Conservation (phyloP, 2,797 vertebrate species). For the Cygnus olor region DNA sequence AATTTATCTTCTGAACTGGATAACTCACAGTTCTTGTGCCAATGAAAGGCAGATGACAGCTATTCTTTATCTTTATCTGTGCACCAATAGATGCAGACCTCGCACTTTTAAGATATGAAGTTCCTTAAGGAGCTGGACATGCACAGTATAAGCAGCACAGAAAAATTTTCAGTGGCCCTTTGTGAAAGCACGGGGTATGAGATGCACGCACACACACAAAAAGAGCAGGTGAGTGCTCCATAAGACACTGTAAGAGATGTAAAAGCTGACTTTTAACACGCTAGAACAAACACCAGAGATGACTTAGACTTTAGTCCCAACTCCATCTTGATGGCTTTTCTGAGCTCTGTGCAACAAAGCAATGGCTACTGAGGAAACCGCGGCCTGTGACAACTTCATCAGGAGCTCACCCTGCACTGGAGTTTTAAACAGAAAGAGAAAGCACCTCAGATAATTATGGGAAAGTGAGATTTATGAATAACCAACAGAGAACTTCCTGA, state of each 20-base stretch:
- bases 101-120: neutral
- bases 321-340: neutral
- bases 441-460: neutral
- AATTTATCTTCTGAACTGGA: neutral
- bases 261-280: slow-evolving; percentile 16
- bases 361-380: neutral
- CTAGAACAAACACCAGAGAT: neutral
- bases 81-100: neutral
- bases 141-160: neutral
- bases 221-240: neutral
- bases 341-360: neutral
- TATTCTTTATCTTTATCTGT: neutral
- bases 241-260: neutral
- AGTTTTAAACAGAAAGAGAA: neutral
- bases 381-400: neutral
- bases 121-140: neutral
- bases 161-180: neutral
- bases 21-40: neutral
- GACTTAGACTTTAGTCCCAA: neutral
- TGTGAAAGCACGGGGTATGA: neutral
- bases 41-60: neutral
- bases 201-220: too few species aligned
- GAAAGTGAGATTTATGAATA: neutral
- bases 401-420: neutral
- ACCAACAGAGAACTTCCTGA: neutral